phyloP scores from a whole-genome alignment of 2,113 vertebrate genomes.

The Pardalotus punctatus region DNA sequence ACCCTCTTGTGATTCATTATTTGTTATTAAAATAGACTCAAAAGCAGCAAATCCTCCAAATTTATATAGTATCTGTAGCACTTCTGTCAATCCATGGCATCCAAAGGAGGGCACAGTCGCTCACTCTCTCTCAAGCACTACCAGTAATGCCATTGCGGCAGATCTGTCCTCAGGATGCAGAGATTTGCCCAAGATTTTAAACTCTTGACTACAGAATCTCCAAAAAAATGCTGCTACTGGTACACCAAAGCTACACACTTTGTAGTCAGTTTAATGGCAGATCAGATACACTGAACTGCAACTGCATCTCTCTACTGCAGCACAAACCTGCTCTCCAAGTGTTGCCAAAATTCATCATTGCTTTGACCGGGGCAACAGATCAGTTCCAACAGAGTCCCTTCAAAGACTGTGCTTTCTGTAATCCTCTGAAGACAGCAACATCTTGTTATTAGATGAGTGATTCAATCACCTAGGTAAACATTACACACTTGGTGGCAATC shows the following conservation, averaged over 20 bases:
- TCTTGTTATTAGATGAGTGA: conserved; percentile 55
- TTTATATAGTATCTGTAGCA: background rate
- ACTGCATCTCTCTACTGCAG: background rate
- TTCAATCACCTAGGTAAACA: conserved; percentile 56
- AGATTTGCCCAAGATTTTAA: background rate
- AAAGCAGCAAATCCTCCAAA: background rate
- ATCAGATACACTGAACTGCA: background rate
- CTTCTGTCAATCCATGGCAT: background rate
- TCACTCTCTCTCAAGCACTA: background rate
- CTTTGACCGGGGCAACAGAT: conserved; percentile 1
- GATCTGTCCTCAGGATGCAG: background rate
- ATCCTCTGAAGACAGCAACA: conserved; percentile 47
- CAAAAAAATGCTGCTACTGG: background rate
- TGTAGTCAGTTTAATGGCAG: background rate
- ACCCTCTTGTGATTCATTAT: background rate
- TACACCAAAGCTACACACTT: background rate
- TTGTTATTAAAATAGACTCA: background rate
- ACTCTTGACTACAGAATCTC: background rate
- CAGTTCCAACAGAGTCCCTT: conserved; percentile 48
- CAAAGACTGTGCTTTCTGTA: conserved; percentile 24
- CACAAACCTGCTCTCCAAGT: background rate
- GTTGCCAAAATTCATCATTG: background rate
- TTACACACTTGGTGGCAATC: conserved; percentile 62
- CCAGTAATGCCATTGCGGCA: background rate
- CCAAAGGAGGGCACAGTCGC: background rate